phyloP scores from a whole-genome alignment of 2,113 vertebrate genomes.

The Petromus typicus region DNA sequence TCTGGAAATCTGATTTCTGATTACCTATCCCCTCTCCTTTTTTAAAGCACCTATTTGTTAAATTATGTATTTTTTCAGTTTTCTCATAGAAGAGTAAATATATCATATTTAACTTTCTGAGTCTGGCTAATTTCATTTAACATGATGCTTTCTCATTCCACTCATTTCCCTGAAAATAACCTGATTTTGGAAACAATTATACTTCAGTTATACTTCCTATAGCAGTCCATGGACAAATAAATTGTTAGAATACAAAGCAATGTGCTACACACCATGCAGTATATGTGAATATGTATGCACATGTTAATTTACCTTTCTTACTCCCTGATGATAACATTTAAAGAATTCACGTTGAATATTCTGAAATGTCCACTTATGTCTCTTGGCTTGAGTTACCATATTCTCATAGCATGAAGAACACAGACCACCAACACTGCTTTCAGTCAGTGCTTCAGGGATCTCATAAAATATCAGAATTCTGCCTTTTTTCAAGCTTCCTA shows the following conservation, averaged over 20 bases:
- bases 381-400: not conserved
- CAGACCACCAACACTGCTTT: constrained; percentile 49
- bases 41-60: not conserved
- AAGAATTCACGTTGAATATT: constrained; percentile 20
- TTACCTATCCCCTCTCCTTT: not conserved
- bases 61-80: not conserved
- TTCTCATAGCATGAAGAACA: constrained; percentile 35
- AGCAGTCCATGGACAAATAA: not conserved
- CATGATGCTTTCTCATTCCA: not conserved
- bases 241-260: not conserved
- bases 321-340: not conserved
- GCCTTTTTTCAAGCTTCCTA: constrained; percentile 69
- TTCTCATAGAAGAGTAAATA: not conserved
- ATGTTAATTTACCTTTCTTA: not conserved
- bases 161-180: not conserved
- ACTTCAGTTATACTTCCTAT: not conserved
- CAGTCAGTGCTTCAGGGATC: constrained; percentile 68
- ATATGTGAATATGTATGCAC: not conserved
- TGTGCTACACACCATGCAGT: not conserved
- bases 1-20: not conserved
- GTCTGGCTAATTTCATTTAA: not conserved
- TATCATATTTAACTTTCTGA: not conserved
- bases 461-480: constrained; percentile 71
- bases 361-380: constrained; percentile 56
- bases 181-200: not conserved